These are phyloP conservation scores for Luscinia luscinia DNA, from an alignment of 2,797 vertebrate genomes.

Conservation along the genomic window DNA sequence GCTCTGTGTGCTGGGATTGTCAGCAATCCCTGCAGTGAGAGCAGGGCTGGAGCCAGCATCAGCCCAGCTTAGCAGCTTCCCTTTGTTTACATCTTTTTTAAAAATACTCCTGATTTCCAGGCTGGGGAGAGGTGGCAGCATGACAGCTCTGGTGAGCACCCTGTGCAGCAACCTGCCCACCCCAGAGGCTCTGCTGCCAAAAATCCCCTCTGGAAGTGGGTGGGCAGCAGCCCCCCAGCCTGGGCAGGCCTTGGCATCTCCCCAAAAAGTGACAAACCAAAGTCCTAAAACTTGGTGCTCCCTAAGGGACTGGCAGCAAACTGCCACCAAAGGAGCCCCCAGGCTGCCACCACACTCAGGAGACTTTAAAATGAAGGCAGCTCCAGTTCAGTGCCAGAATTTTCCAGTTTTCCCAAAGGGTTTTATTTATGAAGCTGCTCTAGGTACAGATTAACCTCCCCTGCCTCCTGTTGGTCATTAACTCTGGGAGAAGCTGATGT, in stretches of 20 bases:
- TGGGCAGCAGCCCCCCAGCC: neutral
- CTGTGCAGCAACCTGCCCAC: neutral
- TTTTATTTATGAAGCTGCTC: neutral
- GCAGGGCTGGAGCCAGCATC: neutral
- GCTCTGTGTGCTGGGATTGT: neutral
- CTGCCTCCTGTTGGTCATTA: neutral
- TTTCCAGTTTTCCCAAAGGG: neutral
- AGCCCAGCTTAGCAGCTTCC: neutral
- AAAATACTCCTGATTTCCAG: neutral
- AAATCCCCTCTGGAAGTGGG: neutral
- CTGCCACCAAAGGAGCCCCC: neutral
- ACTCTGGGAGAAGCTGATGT: neutral
- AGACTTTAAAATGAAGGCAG: neutral
- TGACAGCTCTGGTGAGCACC: neutral
- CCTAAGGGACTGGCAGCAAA: neutral
- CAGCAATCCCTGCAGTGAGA: neutral
- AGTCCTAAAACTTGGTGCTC: neutral
- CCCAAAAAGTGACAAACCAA: neutral
- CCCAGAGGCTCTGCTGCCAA: neutral
- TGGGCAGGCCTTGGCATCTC: neutral
- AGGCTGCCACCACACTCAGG: neutral
- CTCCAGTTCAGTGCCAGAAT: neutral
- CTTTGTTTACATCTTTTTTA: neutral
- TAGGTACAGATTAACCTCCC: conserved; percentile 17
- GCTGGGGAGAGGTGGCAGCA: neutral